Conservation (phyloP, 2,888 invertebrate species). For the Diadegma fenestrale region DNA sequence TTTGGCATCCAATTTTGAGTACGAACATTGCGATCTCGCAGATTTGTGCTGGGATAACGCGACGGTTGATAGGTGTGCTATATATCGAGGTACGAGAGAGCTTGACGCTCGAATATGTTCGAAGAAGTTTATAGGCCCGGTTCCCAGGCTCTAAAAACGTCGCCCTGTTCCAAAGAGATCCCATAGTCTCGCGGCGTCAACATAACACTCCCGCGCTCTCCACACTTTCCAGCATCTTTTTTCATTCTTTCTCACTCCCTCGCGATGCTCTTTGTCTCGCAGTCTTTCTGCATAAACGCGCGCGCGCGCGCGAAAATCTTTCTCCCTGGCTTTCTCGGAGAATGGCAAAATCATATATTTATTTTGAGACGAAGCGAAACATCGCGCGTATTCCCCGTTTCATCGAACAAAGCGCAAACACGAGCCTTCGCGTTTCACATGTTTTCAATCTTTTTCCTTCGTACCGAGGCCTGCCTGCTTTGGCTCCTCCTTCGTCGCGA, state of each 20-base stretch:
- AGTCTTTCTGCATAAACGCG: neutral
- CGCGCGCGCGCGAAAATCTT: neutral
- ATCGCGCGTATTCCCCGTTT: constrained; percentile 36
- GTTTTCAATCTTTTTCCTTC: constrained; percentile 6
- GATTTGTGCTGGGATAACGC: constrained; percentile 68
- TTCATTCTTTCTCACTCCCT: neutral
- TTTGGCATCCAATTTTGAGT: constrained; percentile 71
- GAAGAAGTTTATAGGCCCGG: constrained; percentile 72
- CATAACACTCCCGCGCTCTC: constrained; percentile 67
- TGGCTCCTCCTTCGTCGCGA: constrained; percentile 11
- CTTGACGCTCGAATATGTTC: constrained; percentile 64
- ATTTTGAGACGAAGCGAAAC: constrained; percentile 38
- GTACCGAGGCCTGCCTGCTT: neutral
- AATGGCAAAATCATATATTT: constrained; percentile 43
- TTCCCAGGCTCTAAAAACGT: constrained; percentile 73
- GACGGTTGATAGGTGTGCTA: constrained; percentile 62
- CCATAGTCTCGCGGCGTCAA: constrained; percentile 66
- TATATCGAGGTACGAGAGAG: constrained; percentile 24
- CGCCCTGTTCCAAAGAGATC: constrained; percentile 64
- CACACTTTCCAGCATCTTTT: constrained; percentile 33
- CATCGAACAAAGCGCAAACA: constrained; percentile 53
- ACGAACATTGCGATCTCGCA: constrained; percentile 58
- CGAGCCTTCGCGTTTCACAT: neutral
- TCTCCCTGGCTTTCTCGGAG: neutral
- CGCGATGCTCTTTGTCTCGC: constrained; percentile 16